Evolutionary conservation across 2,888 invertebrate genomes (phyloP).

Genomic region (Ceraclea dissimilis): DNA sequence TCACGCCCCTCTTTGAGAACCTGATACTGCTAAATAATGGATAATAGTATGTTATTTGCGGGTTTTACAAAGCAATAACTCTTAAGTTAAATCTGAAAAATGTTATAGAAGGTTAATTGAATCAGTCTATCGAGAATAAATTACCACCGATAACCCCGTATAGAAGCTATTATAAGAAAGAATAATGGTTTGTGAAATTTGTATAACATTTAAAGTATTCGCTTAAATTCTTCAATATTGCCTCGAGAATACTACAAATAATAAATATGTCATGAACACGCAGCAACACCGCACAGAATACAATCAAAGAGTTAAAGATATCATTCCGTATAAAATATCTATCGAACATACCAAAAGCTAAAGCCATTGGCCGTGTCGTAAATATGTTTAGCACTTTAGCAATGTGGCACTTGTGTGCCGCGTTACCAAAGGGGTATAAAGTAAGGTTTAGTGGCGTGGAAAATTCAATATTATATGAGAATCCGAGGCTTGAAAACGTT

Average conservation of each 20-base stretch:
- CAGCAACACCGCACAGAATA: background rate
- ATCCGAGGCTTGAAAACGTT: background rate
- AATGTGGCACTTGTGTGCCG: background rate
- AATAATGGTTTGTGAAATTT: too few relatives aligned
- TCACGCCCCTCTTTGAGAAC: too few relatives aligned
- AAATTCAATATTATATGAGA: constrained; percentile 15
- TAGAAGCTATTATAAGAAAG: too few relatives aligned
- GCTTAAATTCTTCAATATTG: too few relatives aligned
- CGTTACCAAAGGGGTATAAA: constrained; percentile 3
- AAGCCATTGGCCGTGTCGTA: background rate
- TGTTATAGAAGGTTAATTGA: too few relatives aligned
- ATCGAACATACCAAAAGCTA: background rate
- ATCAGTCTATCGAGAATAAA: too few relatives aligned
- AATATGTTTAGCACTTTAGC: background rate
- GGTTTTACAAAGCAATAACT: too few relatives aligned
- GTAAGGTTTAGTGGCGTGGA: constrained; percentile 12
- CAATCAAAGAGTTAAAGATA: background rate
- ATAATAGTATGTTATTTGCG: too few relatives aligned
- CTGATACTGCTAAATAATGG: too few relatives aligned
- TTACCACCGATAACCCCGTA: too few relatives aligned
- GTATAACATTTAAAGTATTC: too few relatives aligned
- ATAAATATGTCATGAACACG: background rate
- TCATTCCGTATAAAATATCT: background rate
- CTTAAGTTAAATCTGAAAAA: too few relatives aligned
- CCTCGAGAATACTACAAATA: background rate